phyloP scores from a whole-genome alignment of 2,113 vertebrate species.

The Phycodurus eques region DNA sequence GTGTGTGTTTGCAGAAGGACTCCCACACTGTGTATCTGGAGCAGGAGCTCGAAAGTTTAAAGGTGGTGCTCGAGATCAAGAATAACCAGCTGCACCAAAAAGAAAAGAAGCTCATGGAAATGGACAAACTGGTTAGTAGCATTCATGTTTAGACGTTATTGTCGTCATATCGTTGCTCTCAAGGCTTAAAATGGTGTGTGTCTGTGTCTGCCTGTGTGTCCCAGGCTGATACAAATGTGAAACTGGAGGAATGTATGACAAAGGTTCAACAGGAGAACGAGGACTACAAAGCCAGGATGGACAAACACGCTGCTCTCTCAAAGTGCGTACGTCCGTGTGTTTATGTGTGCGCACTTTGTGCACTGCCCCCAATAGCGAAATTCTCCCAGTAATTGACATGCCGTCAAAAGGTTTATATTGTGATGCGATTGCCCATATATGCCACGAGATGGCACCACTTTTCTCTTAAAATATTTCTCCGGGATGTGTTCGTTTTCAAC shows the following conservation, averaged over 20 bases:
- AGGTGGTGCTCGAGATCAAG: conserved; percentile 94
- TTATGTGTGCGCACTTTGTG: not conserved
- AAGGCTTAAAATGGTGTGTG: not conserved
- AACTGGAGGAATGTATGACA: conserved; percentile 83
- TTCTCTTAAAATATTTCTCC: no score
- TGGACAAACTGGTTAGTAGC: conserved; percentile 86
- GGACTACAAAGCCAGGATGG: conserved; percentile 90
- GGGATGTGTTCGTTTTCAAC: no score
- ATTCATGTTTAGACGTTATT: not conserved
- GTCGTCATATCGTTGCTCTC: not conserved
- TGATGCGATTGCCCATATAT: no score
- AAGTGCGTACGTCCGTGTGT: conserved; percentile 70
- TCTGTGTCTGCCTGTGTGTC: not conserved
- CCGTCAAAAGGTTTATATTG: no score
- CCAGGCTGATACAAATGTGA: conserved; percentile 85
- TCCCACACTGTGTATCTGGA: conserved; percentile 88
- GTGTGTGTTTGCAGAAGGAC: conserved; percentile 77
- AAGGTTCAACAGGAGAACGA: conserved; percentile 93
- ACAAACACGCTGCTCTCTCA: conserved; percentile 89
- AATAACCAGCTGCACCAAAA: conserved; percentile 90
- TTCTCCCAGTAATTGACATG: no score
- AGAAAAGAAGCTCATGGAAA: conserved; percentile 89
- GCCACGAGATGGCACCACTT: no score
- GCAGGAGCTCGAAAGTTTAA: conserved; percentile 93
- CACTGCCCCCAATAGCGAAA: no score